Base-by-base conservation (phyloP, 2,888 invertebrate species). In the Nowickia ferox region DNA sequence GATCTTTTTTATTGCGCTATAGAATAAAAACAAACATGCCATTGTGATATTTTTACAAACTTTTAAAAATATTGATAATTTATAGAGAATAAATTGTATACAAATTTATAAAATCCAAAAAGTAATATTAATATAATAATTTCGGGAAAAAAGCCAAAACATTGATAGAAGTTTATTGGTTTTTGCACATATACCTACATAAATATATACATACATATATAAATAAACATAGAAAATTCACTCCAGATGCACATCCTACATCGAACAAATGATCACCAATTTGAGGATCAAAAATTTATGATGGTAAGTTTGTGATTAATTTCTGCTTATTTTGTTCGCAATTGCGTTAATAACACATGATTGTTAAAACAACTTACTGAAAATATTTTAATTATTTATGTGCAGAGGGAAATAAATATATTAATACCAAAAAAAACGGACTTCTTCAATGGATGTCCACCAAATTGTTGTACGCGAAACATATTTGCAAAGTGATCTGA, bases 251-350 rank as follows among this genome's bases (percentile, higher is more conserved):
- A 92, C 90, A 92, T 92, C 88, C 89, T 92, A 90, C 92, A 92
- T 86, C 90, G 92, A 88, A 92, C 91, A 88, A 92, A 92, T 90
- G 92, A 92, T 88, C 92, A 92, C 87, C 92, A 92, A 86, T 92
- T 92, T 86, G 92, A 92, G 88, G 93, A 93, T 90, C 93, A 93
- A 88, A 93, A 93, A 88, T 93, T 92, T 88, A 93, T 93, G 92
- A 93, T 93, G 93, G 93, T 93, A 90, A 91, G 92, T 89, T 51
- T 17, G 6, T 15, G 2, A 13, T 17, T 44, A 42, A 9, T 59
- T 57, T n/a, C n/a, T 2, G 57, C 0, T 15, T 8, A 9, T 40
- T 30, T 8, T 22, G 19, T 44, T 44, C 13, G 1, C 19, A 0
- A 17, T 19, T 53, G 51, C 9, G 44, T 44, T 11, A 44, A 44